phyloP scores from a whole-genome alignment of 2,113 vertebrate genomes.

The Prolemur simus region DNA sequence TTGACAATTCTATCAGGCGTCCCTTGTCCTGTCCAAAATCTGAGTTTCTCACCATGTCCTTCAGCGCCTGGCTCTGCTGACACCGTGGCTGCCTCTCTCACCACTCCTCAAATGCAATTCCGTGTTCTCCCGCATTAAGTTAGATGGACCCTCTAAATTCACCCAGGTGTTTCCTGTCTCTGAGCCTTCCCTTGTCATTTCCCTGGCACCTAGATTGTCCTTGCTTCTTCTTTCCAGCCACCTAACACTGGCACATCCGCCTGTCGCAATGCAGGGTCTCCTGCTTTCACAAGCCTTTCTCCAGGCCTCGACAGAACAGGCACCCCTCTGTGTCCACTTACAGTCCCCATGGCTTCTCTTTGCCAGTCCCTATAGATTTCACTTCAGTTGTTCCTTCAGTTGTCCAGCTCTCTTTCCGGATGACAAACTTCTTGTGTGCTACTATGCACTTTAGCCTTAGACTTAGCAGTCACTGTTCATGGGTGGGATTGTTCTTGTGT shows the following conservation, averaged over 20 bases:
- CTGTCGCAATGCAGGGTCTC: neutral
- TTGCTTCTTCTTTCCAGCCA: neutral
- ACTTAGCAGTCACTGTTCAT: neutral
- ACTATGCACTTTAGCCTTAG: neutral
- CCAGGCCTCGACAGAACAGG: neutral
- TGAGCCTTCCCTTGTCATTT: too few species aligned
- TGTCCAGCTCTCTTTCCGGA: neutral
- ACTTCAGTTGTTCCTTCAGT: neutral
- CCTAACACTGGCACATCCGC: accelerated
- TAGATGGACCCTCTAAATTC: accelerated
- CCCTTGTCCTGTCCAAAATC: neutral
- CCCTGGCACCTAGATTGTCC: accelerated
- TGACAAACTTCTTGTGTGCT: too few species aligned
- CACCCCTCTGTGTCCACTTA: accelerated
- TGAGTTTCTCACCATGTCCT: accelerated
- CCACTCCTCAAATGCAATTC: neutral
- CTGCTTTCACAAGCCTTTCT: neutral
- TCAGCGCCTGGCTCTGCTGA: neutral
- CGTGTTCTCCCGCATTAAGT: accelerated
- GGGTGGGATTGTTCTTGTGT: accelerated
- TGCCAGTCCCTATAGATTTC: too few species aligned
- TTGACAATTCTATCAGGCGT: neutral
- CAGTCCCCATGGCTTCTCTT: neutral
- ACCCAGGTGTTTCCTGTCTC: neutral
- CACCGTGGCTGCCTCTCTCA: accelerated